Evolutionary conservation across 2,113 vertebrate species (phyloP), one percentile per base, ranked within the genome.

Genomic region (Myiozetetes cayanensis): DNA sequence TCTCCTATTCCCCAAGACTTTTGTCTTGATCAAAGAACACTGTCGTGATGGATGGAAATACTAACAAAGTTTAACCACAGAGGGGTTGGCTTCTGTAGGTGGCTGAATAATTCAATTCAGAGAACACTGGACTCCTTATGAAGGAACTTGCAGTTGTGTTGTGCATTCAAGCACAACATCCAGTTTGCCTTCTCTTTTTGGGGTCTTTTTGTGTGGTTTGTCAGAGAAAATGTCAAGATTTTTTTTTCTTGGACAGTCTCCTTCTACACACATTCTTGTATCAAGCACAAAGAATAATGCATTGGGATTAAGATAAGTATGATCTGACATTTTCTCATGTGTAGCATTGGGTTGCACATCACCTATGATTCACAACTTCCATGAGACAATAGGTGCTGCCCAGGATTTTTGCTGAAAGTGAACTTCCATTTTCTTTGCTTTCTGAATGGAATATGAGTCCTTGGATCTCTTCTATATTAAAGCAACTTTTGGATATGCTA

Each of bases 391-490:
- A 87, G 86, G 73, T 96, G 70, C 53, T 93, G 78, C 75, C 59
- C 3, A 18, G 75, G 72, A 67, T 59, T 90, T 94, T 91, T 91
- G 39, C 75, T 74, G 67, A 88, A 87, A 88, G 43, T 71, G 49
- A 89, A 55, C 35, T 62, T 93, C 58, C 46, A 86, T 87, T 96
- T 96, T 84, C 39, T 90, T 90, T 83, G 55, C 35, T 9, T 90
- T 93, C 66, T 44, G 90, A 90, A 86, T 71, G 86, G 93, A 95
- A 84, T 84, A 74, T 28, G 90, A 94, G 41, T 82, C 62, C 39
- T 85, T 89, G 56, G 61, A 86, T 28, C 21, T 80, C 23, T 92
- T n/a, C 59, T 93, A 12, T 71, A 47, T 58, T 50, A 89, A 83
- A 77, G 31, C 35, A 92, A 35, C 1, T 8, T 81, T 92, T 89